Evolutionary conservation across 2,888 invertebrate genomes (phyloP), one percentile per base, ranked within the genome.

Genomic region (Eutolmus rufibarbis): DNA sequence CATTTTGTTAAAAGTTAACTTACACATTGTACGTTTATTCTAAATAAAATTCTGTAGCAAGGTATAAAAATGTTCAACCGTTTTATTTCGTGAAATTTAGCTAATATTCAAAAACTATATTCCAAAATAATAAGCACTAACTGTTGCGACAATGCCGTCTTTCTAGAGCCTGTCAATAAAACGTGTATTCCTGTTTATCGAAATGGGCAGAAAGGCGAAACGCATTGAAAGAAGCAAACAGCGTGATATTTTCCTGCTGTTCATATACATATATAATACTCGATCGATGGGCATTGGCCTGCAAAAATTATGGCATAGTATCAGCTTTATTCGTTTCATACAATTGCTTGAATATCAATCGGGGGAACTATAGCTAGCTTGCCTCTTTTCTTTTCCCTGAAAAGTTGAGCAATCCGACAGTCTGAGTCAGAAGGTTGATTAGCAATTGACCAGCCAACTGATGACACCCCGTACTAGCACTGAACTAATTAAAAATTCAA

Each of bases 401-500:
- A 23, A 66, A 28, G 8, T 23, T 66, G 4, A 28, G 14, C 28
- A 28, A 28, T 66, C 28, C 23, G 66, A 66, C 19, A 28, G 19
- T 23, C 28, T 19, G 28, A 66, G 28, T 43, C 78, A 23, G 46
- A n/a, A 81, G 81, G n/a, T 14, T 56, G 81, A 56, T 34, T 31
- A 81, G 5, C 81, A 51, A 56, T 82, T 66, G 82, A 66, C 82
- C 57, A 82, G 82, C 66, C 28, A 82, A 34, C 82, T 82, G 82
- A 82, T 82, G 82, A 66, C 82, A 82, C 82, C 14, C 23, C 16
- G 28, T 8, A 23, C 66, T 66, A 66, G 37, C 46, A 85, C 43
- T 85, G 74, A 40, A 85, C 74, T 85, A 74, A 85, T 85, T 85
- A 85, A 85, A 85, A 85, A 85, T 85, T 74, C 85, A 74, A 85